Percentiles rank a stretch among this genome's conserved stretches.
Conservation (phyloP, 2,113 vertebrate species). For the Antechinus stuartii region DNA sequence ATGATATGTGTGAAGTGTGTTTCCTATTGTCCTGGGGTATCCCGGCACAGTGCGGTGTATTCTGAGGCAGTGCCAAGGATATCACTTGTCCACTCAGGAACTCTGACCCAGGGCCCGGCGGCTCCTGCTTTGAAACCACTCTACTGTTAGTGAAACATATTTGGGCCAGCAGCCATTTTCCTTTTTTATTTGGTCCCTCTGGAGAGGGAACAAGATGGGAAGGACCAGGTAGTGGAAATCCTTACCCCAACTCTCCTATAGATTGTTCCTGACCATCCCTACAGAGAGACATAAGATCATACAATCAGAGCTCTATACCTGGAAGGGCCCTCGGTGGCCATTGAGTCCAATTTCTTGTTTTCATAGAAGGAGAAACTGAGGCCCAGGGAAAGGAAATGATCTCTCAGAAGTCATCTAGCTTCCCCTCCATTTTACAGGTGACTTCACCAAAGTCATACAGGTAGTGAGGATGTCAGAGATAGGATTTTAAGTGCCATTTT, state of each 20-base stretch:
- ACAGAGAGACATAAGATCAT: neutral
- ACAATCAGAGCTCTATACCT: neutral
- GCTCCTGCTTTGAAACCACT: neutral
- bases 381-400: conserved; percentile 26
- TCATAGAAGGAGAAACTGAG: conserved; percentile 30
- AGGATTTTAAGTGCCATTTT: neutral
- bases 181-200: neutral
- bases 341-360: neutral
- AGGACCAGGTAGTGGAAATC: neutral
- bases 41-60: neutral
- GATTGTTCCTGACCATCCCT: neutral
- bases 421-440: conserved; percentile 28
- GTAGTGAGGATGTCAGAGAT: neutral
- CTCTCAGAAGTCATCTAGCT: conserved; percentile 1
- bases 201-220: neutral
- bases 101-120: neutral
- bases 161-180: neutral
- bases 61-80: neutral
- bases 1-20: neutral
- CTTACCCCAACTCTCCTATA: neutral
- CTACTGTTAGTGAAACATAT: conserved; percentile 7
- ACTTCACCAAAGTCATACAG: neutral
- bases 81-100: neutral
- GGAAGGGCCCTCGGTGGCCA: neutral
- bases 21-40: neutral